Base-by-base conservation (phyloP, 2,797 vertebrate genomes). In the Lerista edwardsae region DNA sequence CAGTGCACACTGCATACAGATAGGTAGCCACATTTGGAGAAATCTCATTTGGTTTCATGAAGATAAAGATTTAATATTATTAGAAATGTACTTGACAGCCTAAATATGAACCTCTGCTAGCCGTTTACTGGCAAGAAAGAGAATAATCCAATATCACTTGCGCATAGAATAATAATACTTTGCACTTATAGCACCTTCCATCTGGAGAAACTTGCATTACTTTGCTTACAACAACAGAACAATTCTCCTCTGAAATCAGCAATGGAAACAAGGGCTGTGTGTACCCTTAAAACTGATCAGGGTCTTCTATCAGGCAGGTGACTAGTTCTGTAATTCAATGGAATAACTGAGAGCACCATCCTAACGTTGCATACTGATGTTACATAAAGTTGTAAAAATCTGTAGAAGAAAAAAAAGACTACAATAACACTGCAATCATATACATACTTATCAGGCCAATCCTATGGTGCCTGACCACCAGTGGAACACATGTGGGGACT, bases 21-120 rank as follows among this genome's bases (percentile, higher is more conserved):
- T 86, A 84, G 91, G 79, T 90, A 90, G 61, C 83, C 88, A 80
- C 89, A 83, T 91, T 93, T 91, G 80, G 88, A 91, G 90, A 95
- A 94, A 94, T 94, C 88, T 94, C 86, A 86, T 91, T 89, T 92
- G n/a, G 85, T 87, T 93, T 91, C 86, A 89, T 89, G 87, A 89
- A 92, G 87, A 92, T 92, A 93, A 17, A 85, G 77, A 75, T 85
- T 90, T 94, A 94, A 95, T 85, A 47, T 90, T 81, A 90, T 94
- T 95, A 94, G 88, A 93, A 88, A 86, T 88, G 79, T 89, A 92
- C 85, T 92, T 92, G 91, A 89, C 87, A 84, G 87, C 89, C 92
- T 90, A 88, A 93, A 90, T 71, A 85, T 84, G 89, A 92, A 93
- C 89, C 88, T 91, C 88, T 93, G 91, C 93, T 91, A 86, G 64